phyloP scores from a whole-genome alignment of 2,797 vertebrate species.

The Platyrinchus mystaceus region DNA sequence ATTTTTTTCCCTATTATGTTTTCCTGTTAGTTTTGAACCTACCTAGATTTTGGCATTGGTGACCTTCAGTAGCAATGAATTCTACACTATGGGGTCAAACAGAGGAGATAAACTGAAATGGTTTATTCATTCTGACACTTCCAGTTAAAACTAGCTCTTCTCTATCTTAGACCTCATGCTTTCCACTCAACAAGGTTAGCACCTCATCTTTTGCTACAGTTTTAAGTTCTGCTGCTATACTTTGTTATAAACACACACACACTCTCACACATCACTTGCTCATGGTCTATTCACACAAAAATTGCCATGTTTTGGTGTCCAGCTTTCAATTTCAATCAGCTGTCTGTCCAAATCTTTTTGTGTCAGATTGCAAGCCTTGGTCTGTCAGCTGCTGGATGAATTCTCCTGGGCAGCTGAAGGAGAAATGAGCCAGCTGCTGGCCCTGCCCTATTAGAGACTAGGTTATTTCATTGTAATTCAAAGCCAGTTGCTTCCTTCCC shows the following conservation, averaged over 20 bases:
- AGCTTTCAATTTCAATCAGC: neutral
- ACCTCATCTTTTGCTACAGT: neutral
- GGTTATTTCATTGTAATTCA: slow-evolving; percentile 17
- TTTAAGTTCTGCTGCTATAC: neutral
- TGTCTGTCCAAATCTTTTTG: neutral
- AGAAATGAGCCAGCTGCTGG: slow-evolving; percentile 32
- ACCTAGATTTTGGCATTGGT: neutral
- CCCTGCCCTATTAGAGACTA: neutral
- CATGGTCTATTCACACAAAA: neutral
- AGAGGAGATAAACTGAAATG: neutral
- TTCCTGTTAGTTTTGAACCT: neutral
- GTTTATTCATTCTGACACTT: neutral
- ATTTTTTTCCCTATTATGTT: neutral
- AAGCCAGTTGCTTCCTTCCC: slow-evolving; percentile 27
- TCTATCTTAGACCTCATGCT: neutral
- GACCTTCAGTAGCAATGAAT: neutral
- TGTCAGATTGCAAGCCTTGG: neutral
- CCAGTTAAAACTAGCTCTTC: neutral
- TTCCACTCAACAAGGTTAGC: neutral
- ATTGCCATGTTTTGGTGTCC: neutral
- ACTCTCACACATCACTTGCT: neutral
- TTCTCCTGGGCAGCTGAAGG: neutral
- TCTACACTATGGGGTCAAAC: neutral
- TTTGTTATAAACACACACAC: neutral
- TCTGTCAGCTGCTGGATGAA: neutral